Percentiles rank a stretch among this genome's conserved stretches.
Conservation (phyloP, 2,888 invertebrate species). For the Himalopsyche anomala region DNA sequence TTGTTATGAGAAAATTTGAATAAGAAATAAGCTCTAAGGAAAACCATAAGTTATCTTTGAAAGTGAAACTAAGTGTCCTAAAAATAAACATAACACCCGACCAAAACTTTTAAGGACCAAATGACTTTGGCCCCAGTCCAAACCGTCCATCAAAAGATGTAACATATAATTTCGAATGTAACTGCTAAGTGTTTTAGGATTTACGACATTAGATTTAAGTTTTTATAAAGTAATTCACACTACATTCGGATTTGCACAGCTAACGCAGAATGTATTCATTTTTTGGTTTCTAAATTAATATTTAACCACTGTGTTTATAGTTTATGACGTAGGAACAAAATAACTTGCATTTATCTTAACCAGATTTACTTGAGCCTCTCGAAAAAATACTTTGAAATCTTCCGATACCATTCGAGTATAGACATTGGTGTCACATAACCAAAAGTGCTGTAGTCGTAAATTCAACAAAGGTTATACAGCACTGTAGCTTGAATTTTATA, state of each 20-base stretch:
- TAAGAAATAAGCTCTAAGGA: not conserved
- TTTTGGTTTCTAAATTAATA: too few relatives aligned
- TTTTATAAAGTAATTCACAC: not conserved
- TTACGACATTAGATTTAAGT: not conserved
- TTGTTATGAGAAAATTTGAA: not conserved
- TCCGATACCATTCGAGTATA: too few relatives aligned
- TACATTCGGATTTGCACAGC: too few relatives aligned
- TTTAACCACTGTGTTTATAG: too few relatives aligned
- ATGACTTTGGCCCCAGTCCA: not conserved
- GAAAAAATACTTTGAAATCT: too few relatives aligned
- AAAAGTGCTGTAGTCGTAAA: slow-evolving; percentile 1
- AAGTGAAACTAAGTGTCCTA: not conserved
- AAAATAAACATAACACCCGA: not conserved
- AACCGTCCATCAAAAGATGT: slow-evolving; percentile 10
- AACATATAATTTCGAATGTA: not conserved
- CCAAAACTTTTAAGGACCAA: slow-evolving; percentile 19
- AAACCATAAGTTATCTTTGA: not conserved
- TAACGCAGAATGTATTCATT: too few relatives aligned
- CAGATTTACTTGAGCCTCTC: too few relatives aligned
- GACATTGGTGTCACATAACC: too few relatives aligned
- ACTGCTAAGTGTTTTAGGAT: slow-evolving; percentile 35
- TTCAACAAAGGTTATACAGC: not conserved
- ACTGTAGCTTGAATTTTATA: not conserved
- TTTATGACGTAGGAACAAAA: too few relatives aligned
- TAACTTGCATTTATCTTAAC: too few relatives aligned